Evolutionary conservation across 30 jellyfish, hydroid and myxozoan genomes (phyloP).

Genomic region (Haliclystus octoradiatus): DNA sequence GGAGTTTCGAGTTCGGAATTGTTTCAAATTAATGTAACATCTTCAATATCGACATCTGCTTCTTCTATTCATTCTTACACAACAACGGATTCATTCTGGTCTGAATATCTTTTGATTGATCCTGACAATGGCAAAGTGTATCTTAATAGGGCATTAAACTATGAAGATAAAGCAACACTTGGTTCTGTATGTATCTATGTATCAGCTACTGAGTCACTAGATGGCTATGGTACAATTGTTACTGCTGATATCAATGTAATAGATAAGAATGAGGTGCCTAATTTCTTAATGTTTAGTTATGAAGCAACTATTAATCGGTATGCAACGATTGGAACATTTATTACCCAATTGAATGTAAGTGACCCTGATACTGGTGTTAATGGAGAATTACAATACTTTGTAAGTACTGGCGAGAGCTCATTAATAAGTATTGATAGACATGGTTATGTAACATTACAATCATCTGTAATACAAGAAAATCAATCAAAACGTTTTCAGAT

Average conservation of each 20-base stretch:
- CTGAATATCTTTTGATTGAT: neutral
- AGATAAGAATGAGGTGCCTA: conserved; percentile 28
- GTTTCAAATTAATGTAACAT: neutral
- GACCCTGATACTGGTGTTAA: conserved; percentile 17
- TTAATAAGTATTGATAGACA: neutral
- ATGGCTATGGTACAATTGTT: conserved; percentile 1
- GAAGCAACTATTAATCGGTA: conserved; percentile 1
- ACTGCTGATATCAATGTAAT: conserved; percentile 14
- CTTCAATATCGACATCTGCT: neutral
- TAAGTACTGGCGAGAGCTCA: neutral
- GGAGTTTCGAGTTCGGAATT: neutral
- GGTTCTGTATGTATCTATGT: neutral
- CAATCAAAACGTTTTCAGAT: neutral
- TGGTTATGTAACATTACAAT: neutral
- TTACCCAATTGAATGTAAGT: conserved; percentile 10
- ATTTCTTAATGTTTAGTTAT: conserved; percentile 4
- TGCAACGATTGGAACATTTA: neutral
- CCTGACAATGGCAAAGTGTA: neutral
- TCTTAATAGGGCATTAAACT: neutral
- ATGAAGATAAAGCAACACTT: neutral
- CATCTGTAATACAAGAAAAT: neutral
- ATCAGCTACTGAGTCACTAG: neutral
- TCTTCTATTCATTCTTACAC: neutral
- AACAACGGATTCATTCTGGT: neutral
- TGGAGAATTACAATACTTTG: neutral